Conservation (phyloP, 2,888 invertebrate species). For the Mylabris sibirica region DNA sequence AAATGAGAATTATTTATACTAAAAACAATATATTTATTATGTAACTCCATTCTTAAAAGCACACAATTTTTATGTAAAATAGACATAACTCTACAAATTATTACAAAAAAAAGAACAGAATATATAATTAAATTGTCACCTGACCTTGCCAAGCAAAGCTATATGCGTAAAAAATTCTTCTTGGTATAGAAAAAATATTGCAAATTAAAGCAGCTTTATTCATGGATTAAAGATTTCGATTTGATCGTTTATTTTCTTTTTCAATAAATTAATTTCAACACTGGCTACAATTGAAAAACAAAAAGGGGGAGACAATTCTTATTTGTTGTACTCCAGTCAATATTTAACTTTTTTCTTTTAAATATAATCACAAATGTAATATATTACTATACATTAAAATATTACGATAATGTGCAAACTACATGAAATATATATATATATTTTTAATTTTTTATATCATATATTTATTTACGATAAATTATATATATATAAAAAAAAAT, state of each 20-base stretch:
- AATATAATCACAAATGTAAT: constrained; percentile 45
- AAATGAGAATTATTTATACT: constrained; percentile 38
- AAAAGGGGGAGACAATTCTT: constrained; percentile 27
- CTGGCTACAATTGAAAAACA: constrained; percentile 43
- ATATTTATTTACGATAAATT: constrained; percentile 24
- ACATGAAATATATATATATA: constrained; percentile 52
- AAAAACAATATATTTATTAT: constrained; percentile 57
- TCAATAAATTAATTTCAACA: constrained; percentile 45
- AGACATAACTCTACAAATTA: constrained; percentile 53
- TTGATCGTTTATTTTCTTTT: background rate
- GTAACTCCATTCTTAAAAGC: constrained; percentile 58
- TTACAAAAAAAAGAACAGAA: constrained; percentile 45
- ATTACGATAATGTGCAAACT: constrained; percentile 54
- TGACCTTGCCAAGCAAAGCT: constrained; percentile 55
- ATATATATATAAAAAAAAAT: constrained; percentile 48
- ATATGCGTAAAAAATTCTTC: constrained; percentile 18
- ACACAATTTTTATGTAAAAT: constrained; percentile 57
- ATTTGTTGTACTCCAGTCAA: constrained; percentile 48
- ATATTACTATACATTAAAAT: constrained; percentile 54
- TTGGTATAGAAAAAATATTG: constrained; percentile 47
- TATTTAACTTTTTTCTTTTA: constrained; percentile 32
- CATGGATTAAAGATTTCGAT: background rate
- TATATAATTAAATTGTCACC: constrained; percentile 50
- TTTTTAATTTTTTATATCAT: constrained; percentile 25
- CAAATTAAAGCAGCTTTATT: constrained; percentile 42